Percentiles rank a stretch among this genome's conserved stretches.
Conservation (phyloP, 2,113 vertebrate species). For the Chaenogobius annularis region DNA sequence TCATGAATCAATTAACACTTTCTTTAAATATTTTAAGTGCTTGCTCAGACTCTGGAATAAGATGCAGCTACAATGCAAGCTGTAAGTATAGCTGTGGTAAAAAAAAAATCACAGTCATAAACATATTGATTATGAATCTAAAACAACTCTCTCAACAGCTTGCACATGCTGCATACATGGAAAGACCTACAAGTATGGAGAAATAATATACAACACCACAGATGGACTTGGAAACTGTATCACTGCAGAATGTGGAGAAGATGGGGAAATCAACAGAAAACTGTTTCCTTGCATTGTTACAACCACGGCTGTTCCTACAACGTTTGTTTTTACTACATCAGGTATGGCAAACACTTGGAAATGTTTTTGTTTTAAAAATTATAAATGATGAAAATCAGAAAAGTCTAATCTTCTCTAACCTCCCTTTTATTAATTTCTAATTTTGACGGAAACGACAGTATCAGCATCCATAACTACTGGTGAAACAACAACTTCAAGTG, state of each 20-base stretch:
- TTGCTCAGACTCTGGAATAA: constrained; percentile 62
- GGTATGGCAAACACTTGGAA: background rate
- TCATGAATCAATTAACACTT: background rate
- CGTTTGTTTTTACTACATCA: constrained; percentile 41
- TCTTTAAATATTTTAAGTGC: constrained; percentile 50
- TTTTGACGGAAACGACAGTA: background rate
- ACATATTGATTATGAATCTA: background rate
- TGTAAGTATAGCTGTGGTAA: constrained; percentile 54
- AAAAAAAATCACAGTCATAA: background rate
- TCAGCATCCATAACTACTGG: background rate
- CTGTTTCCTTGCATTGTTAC: constrained; percentile 51
- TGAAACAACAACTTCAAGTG: background rate
- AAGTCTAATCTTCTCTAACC: background rate
- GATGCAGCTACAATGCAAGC: constrained; percentile 53
- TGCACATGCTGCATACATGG: constrained; percentile 82
- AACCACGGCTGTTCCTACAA: constrained; percentile 40
- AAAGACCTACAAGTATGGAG: constrained; percentile 69
- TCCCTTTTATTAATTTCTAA: background rate
- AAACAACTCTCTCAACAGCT: constrained; percentile 62
- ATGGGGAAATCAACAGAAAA: constrained; percentile 74
- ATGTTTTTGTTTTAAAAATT: background rate
- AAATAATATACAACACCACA: constrained; percentile 82
- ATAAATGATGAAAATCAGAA: background rate
- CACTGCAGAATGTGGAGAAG: constrained; percentile 75
- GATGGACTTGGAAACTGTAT: constrained; percentile 87